Percentiles rank a stretch among this genome's conserved stretches.
Evolutionary conservation across 2,888 invertebrate genomes (phyloP).

Genomic region (Dysmachus trigonus): DNA sequence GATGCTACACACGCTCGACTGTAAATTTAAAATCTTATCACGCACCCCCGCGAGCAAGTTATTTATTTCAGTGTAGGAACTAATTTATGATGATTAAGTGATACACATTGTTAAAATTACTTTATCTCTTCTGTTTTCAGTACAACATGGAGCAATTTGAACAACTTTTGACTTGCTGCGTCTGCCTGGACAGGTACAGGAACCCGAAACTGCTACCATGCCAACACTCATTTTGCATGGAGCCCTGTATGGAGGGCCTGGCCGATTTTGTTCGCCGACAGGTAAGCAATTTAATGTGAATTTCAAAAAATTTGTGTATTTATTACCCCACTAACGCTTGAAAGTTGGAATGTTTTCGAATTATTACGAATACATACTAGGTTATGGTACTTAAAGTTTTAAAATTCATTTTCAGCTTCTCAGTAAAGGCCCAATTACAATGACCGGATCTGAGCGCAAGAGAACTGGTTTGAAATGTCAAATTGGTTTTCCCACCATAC

Average conservation of each 20-base stretch:
- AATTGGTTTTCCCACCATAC: too few species aligned
- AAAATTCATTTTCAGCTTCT: too few species aligned
- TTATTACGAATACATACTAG: too few species aligned
- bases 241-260: slow-evolving; percentile 97
- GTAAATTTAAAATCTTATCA: neutral
- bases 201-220: slow-evolving; percentile 99
- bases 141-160: slow-evolving; percentile 92
- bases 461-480: too few species aligned
- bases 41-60: neutral
- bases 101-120: neutral
- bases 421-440: too few species aligned
- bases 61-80: neutral
- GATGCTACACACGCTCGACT: neutral
- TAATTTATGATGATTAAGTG: neutral
- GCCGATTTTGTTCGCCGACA: slow-evolving; percentile 94
- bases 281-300: slow-evolving; percentile 67
- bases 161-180: slow-evolving; percentile 96
- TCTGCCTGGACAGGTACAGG: slow-evolving; percentile 95
- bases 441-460: too few species aligned
- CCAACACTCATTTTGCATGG: slow-evolving; percentile 99
- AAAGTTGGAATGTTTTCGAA: neutral
- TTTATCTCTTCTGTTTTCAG: slow-evolving; percentile 5
- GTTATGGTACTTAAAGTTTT: too few species aligned
- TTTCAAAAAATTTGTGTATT: neutral
- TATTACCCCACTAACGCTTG: neutral